Evolutionary conservation across 2,113 vertebrate species (phyloP), one percentile per base, ranked within the genome.

Genomic region (Erinaceus europaeus): DNA sequence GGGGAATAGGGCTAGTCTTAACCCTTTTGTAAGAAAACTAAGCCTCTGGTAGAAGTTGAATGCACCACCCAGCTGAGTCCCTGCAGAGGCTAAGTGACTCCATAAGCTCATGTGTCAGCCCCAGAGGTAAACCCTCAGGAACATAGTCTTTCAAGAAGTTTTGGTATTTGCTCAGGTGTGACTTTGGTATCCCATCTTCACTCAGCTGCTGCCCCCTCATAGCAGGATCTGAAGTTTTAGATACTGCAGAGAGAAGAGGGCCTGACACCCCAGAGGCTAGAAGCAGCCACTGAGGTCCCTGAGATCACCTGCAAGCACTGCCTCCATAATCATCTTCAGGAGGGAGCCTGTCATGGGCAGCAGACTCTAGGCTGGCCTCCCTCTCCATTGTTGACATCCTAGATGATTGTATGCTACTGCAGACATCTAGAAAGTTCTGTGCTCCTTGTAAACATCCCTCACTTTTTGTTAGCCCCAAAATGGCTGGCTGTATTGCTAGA

Each of bases 41-140:
- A 92, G 74, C 50, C 46, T 92, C 61, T 75, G 74, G 44, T 32
- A 40, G 52, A 84, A 73, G 21, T 82, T 34, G 21, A 72, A 90
- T 72, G 65, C 36, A 0, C 48, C 25, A 15, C 72, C 53, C 67
- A 59, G 52, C 86, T 44, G 21, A 64, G 68, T 27, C 34, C 36
- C 53, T 57, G 29, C 38, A 3, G 79, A 57, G 32, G 25, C 42
- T 29, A 5, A 76, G 8, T 40, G 12, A 64, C 25, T 62, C 76
- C 59, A 74, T 53, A 81, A 65, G 40, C 68, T 84, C 61, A 36
- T 42, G 11, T 34, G 21, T 7, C 9, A 29, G 75, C 44, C 71
- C 73, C 61, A 42, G 62, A 32, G 34, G 36, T 36, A 10, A 57
- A n/a, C 74, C 65, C 65, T 46, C 10, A 17, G 65, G 53, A 53